Evolutionary conservation across 2,888 invertebrate genomes (phyloP).

Genomic region (Piscicola geometra): DNA sequence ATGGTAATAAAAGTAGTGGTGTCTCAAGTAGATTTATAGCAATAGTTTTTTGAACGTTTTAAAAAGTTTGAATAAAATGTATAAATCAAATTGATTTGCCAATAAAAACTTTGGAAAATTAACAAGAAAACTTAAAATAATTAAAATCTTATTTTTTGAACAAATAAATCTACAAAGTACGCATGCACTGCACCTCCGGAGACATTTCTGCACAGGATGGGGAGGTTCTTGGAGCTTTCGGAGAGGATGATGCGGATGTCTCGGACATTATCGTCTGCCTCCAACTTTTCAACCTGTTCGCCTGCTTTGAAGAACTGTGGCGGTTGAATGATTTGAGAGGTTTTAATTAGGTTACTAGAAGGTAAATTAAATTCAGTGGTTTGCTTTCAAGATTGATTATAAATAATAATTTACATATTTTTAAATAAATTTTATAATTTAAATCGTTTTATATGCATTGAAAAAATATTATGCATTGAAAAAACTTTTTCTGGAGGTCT

Average conservation of each 20-base stretch:
- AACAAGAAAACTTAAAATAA: no score
- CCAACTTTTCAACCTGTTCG: neutral
- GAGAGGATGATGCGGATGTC: neutral
- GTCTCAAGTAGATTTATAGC: neutral
- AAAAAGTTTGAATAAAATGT: no score
- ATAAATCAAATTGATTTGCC: no score
- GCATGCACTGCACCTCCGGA: neutral
- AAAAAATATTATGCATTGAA: neutral
- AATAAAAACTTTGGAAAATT: no score
- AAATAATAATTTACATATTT: no score
- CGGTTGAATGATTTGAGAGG: no score
- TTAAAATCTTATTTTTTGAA: neutral
- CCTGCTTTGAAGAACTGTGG: constrained; percentile 8
- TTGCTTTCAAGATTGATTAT: no score
- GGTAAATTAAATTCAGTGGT: neutral
- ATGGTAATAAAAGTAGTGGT: neutral
- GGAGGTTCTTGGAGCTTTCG: neutral
- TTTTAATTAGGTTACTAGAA: no score
- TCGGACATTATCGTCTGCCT: neutral
- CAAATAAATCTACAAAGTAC: no score
- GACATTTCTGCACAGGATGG: neutral
- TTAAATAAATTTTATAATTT: no score
- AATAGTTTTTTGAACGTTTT: no score
- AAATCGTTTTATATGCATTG: no score
- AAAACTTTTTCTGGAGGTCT: constrained; percentile 15